These are phyloP conservation scores for Epizoanthus rinbou DNA, from an alignment of 92 coral and sea anemone genomes.

Conservation along the genomic window DNA sequence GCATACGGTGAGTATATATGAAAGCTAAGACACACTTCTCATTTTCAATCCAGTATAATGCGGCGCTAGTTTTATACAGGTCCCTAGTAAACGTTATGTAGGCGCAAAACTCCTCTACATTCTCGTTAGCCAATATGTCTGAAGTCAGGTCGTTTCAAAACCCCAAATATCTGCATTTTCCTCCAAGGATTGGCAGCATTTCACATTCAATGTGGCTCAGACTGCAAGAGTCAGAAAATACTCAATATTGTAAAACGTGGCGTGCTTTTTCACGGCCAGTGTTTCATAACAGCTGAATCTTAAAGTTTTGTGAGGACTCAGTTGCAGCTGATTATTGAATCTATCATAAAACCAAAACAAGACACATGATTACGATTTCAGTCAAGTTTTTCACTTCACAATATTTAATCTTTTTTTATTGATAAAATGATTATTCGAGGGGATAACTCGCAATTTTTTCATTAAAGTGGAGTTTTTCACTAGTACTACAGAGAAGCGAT, in stretches of 20 bases:
- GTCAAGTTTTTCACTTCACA: not conserved
- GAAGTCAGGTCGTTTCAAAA: not conserved
- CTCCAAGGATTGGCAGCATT: too few species aligned
- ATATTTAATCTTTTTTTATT: not conserved
- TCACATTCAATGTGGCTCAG: too few species aligned
- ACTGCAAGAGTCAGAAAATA: too few species aligned
- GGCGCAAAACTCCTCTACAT: too few species aligned
- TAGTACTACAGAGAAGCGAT: too few species aligned
- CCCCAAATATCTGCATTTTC: not conserved
- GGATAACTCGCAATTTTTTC: not conserved
- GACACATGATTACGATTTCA: not conserved
- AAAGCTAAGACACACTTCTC: not conserved
- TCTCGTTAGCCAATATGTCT: not conserved
- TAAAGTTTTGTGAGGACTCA: too few species aligned
- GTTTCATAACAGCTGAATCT: too few species aligned
- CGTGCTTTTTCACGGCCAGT: too few species aligned
- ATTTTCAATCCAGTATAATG: not conserved
- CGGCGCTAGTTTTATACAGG: not conserved
- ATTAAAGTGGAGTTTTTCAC: too few species aligned
- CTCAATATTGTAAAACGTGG: too few species aligned
- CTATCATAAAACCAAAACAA: not conserved
- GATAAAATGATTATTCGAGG: not conserved
- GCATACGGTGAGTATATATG: conserved; percentile 28
- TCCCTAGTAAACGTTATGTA: too few species aligned
- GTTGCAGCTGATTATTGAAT: too few species aligned